Evolutionary conservation across 2,797 vertebrate species (phyloP), one percentile per base, ranked within the genome.

Genomic region (Premnoplex brunnescens): DNA sequence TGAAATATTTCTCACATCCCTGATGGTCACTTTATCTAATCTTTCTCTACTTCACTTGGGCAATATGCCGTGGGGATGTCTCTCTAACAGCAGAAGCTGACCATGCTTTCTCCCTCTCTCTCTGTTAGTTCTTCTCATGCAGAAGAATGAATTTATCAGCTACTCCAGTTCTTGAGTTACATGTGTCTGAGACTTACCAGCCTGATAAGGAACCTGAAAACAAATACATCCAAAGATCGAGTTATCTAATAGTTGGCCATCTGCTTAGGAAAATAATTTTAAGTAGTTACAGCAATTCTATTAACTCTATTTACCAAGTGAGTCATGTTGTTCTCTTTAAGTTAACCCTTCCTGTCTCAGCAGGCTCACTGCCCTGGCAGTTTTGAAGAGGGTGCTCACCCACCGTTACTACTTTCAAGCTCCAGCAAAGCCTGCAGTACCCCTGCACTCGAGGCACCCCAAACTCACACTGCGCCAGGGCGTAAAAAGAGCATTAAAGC

Each of bases 191-290:
- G 93, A 63, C 88, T 88, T 77, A 55, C 5, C 6, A 75, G 89
- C 14, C 54, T n/a, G 78, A 84, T 87, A 90, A 78, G 81, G 84
- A 91, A 72, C 54, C 26, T 64, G 71, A 79, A 93, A 93, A 95
- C 88, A 96, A 95, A 95, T 39, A 88, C n/a, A 85, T 82, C 71
- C 74, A 52, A 80, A 72, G 91, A 87, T 67, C 0, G 4, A 92
- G 84, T 92, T 94, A 94, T 93, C 87, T 88, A 92, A 95, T 39
- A 89, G 88, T 13, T 80, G 77, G 72, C 96, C 94, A 94, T 95
- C 92, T 95, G 89, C 89, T 95, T 74, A 30, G 83, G 68, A 91
- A 93, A 96, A 91, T 85, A 46, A 94, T 95, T 96, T 94, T 72
- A 89, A 90, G 90, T 71, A 96, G 85, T 85, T 88, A 86, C 6